phyloP scores from a whole-genome alignment of 2,888 invertebrate genomes.

The Incurvaria masculella region DNA sequence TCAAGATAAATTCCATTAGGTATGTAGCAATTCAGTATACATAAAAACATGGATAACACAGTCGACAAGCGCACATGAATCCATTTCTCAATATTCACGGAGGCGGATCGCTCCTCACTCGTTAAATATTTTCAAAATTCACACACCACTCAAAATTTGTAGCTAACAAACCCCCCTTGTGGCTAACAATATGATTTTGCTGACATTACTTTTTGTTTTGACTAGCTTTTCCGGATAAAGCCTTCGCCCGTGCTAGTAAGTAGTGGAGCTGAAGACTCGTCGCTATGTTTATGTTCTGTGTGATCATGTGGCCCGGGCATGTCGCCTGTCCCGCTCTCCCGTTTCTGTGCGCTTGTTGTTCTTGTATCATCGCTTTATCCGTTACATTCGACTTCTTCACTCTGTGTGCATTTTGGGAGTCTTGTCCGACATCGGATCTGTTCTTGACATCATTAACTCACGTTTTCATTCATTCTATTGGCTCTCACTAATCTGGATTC shows the following conservation, averaged over 20 bases:
- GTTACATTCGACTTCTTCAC: neutral
- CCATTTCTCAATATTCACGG: constrained; percentile 17
- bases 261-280: constrained; percentile 54
- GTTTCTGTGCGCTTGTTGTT: constrained; percentile 58
- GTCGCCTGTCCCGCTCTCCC: constrained; percentile 23
- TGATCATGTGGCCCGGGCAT: constrained; percentile 26
- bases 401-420: too few relatives aligned
- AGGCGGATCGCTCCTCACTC: constrained; percentile 35
- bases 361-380: constrained; percentile 35
- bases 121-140: constrained; percentile 13
- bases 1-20: neutral
- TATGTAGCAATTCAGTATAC: constrained; percentile 17
- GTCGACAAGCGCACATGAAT: constrained; percentile 54
- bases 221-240: constrained; percentile 98
- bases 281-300: constrained; percentile 6
- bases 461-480: too few relatives aligned
- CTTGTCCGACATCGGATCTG: too few relatives aligned
- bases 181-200: neutral
- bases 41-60: constrained; percentile 24
- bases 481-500: too few relatives aligned
- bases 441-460: too few relatives aligned
- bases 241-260: constrained; percentile 98
- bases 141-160: neutral
- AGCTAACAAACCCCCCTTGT: neutral
- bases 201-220: constrained; percentile 41